A percentile compares a stretch with the other conserved stretches of the same genome.
Evolutionary conservation across 2,797 vertebrate species (phyloP).

Genomic region (Nothura maculosa): DNA sequence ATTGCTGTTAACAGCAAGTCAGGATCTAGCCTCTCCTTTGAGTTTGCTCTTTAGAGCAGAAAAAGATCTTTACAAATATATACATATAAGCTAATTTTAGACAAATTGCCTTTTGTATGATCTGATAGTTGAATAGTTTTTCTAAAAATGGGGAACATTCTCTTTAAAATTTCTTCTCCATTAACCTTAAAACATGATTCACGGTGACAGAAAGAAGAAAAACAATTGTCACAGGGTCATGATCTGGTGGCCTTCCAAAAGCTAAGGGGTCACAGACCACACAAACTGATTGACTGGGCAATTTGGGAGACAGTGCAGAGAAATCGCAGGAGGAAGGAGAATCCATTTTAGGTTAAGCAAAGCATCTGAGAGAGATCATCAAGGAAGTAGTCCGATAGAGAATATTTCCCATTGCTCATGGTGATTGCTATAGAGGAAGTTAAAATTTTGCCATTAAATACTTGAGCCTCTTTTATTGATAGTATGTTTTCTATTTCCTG

Average conservation of each 20-base stretch:
- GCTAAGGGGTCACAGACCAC: constrained; percentile 71
- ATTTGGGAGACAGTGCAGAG: constrained; percentile 71
- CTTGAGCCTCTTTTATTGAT: neutral
- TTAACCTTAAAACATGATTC: neutral
- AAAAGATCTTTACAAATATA: neutral
- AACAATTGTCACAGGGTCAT: constrained; percentile 70
- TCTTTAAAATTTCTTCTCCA: neutral
- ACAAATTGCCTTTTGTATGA: neutral
- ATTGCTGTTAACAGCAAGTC: neutral
- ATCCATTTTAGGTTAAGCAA: neutral
- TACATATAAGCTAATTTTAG: neutral
- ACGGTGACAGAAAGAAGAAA: neutral
- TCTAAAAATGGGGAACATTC: neutral
- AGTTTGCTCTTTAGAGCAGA: neutral
- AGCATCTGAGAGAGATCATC: neutral
- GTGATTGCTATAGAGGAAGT: neutral
- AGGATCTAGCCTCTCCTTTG: neutral
- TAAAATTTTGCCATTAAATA: neutral
- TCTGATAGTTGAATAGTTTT: neutral
- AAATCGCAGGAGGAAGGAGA: neutral
- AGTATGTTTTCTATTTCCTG: neutral
- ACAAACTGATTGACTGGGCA: constrained; percentile 56
- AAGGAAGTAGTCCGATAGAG: neutral
- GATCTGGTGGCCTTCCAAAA: constrained; percentile 80
- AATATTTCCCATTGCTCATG: neutral